phyloP scores from a whole-genome alignment of 2,113 vertebrate species.

The Tragulus kanchil region DNA sequence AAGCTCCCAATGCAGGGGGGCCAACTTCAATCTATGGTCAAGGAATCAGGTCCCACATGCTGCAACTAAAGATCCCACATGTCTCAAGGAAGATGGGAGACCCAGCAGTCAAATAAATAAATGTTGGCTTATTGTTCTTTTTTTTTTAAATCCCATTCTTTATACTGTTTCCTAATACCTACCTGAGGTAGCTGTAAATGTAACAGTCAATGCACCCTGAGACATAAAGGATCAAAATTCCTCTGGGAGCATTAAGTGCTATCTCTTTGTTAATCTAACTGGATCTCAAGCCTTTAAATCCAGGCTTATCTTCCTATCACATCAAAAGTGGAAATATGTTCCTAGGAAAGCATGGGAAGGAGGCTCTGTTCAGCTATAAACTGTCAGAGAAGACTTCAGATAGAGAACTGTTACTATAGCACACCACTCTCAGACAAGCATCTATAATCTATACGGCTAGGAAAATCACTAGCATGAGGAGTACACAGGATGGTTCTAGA shows the following conservation, averaged over 20 bases:
- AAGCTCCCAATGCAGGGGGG: no score
- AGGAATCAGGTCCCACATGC: no score
- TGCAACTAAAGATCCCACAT: no score
- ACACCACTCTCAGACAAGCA: neutral
- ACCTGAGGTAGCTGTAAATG: constrained; percentile 1
- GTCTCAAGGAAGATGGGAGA: no score
- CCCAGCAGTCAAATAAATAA: no score
- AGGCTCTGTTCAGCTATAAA: constrained; percentile 8
- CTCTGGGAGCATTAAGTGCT: neutral
- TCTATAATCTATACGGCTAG: neutral
- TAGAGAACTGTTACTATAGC: neutral
- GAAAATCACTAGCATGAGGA: neutral
- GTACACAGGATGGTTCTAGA: neutral
- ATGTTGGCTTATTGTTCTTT: no score
- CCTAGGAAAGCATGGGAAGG: neutral
- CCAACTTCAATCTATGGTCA: no score
- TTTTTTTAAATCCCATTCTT: neutral
- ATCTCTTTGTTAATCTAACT: constrained; percentile 6
- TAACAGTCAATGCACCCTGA: neutral
- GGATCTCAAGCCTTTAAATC: constrained; percentile 39
- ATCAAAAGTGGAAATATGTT: constrained; percentile 25
- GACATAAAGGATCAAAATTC: constrained; percentile 6
- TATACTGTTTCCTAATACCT: constrained; percentile 4
- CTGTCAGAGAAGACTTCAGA: neutral
- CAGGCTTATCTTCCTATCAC: neutral